Evolutionary conservation across 2,113 vertebrate species (phyloP), one percentile per base, ranked within the genome.

Genomic region (Platysteira castanea): DNA sequence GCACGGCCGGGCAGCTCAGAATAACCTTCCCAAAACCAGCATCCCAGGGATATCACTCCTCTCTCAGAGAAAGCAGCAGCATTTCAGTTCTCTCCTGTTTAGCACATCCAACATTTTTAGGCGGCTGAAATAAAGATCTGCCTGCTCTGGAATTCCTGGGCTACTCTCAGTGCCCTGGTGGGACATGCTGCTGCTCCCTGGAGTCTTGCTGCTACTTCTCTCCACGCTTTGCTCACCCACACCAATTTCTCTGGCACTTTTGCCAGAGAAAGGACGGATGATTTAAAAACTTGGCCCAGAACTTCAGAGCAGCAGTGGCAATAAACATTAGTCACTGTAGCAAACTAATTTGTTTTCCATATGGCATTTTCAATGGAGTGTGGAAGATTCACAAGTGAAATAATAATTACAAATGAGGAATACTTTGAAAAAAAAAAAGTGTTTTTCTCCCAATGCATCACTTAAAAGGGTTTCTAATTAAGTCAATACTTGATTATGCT

Each of bases 401-500:
- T 93, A 97, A 95, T 96, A 96, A 96, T 95, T 93, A 96, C 87
- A 84, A 93, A 96, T 79, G 94, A 97, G 91, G 80, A 91, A 93
- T 83, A 82, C 93, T 96, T 96, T 63, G 95, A 68, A 60, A 84
- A 95, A 90, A 90, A 92, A 90, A 77, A 80, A 6, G 61, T 47
- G 13, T 33, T 97, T 97, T 95, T 96, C 91, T 91, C 95, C 87
- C 95, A 84, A 3, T 89, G 94, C 96, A 97, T 97, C 96, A 92
- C 93, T 96, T 91, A 83, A 92, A 97, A 95, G 78, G 87, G 93
- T 96, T 96, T 98, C 96, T 97, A 96, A 93, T 98, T 97, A 97
- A 98, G 89, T 96, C 84, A 91, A 85, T 81, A 95, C 70, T 93
- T 77, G 47, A 93, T 98, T 97, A 96, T 88, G 71, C 92, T 94